A percentile compares a stretch with the other conserved stretches of the same genome.
Conservation (phyloP, 2,797 vertebrate genomes). For the Acestrorhynchus altus region DNA sequence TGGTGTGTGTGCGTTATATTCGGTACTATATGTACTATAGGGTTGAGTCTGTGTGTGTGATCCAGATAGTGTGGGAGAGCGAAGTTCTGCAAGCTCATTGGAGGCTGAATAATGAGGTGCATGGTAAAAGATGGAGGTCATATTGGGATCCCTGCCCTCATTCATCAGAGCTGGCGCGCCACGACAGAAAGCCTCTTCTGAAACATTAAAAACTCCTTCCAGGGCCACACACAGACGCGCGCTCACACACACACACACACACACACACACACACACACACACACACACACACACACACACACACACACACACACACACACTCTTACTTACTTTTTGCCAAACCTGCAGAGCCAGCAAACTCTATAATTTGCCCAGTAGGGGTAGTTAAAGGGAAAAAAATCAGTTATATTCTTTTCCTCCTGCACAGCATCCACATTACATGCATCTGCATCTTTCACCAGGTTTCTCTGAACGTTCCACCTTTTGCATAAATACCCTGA, state of each 20-base stretch:
- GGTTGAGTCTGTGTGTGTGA: constrained; percentile 14
- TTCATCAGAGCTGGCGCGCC: constrained; percentile 60
- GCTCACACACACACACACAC: constrained; percentile 19
- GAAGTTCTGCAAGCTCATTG: constrained; percentile 52
- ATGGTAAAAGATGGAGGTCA: constrained; percentile 62
- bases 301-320: too few species aligned
- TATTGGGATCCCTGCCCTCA: constrained; percentile 59
- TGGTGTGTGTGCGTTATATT: background rate
- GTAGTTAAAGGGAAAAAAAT: constrained; percentile 45
- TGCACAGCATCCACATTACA: constrained; percentile 31
- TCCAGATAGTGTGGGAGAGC: constrained; percentile 39
- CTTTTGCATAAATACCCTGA: background rate
- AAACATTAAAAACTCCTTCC: constrained; percentile 61
- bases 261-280: constrained; percentile 19
- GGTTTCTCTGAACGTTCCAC: background rate
- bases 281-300: constrained; percentile 7
- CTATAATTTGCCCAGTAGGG: constrained; percentile 54
- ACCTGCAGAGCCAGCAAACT: constrained; percentile 57
- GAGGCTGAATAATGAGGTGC: constrained; percentile 62
- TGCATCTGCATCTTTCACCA: constrained; percentile 29
- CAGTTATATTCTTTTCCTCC: constrained; percentile 26
- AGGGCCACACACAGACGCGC: constrained; percentile 58
- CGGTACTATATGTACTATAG: background rate
- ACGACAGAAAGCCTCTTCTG: constrained; percentile 61
- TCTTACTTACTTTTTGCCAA: constrained; percentile 53